Evolutionary conservation across 2,888 invertebrate species (phyloP), one percentile per base, ranked within the genome.

Genomic region (Ashinkailepas kermadecensis): DNA sequence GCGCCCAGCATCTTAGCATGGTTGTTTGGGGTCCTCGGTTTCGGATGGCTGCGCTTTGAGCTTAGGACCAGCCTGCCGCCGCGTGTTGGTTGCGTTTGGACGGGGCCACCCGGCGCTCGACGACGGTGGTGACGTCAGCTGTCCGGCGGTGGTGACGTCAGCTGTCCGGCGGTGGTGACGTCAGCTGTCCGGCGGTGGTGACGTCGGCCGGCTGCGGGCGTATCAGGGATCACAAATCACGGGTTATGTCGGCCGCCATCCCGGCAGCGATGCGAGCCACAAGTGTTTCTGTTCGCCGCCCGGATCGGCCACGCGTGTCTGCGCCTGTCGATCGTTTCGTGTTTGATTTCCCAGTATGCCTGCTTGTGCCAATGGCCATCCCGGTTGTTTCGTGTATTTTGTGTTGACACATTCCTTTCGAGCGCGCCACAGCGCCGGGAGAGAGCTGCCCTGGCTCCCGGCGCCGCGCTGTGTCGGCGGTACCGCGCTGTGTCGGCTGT

Each of bases 391-490:
- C 13, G 70, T 39, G 70, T 39, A 3, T 12, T 70, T 39, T 70
- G 70, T 67, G 67, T 70, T 70, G n/a, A 12, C 39, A 70, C 70
- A 70, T 70, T 70, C 70, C 70, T 62, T 62, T 62, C 23, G 23
- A 1, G 9, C 10, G 65, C 70, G 70, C 0, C 25, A 7, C 12
- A 11, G 67, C 67, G 23, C 23, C 67, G 4, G 23, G 67, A 23
- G 25, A 1, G 18, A 10, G 21, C 10, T 23, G 25, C 67, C 4
- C 23, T 12, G 25, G 11, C 23, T 12, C 9, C 67, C 23, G 67
- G 67, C 23, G 8, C 23, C 65, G 23, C n/a, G n/a, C n/a, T n/a
- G n/a, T n/a, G n/a, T n/a, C n/a, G n/a, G n/a, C n/a, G n/a, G n/a
- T n/a, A n/a, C n/a, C n/a, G n/a, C n/a, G n/a, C n/a, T n/a, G n/a